phyloP scores from a whole-genome alignment of 2,113 vertebrate species.

The Zosterops pallidus region DNA sequence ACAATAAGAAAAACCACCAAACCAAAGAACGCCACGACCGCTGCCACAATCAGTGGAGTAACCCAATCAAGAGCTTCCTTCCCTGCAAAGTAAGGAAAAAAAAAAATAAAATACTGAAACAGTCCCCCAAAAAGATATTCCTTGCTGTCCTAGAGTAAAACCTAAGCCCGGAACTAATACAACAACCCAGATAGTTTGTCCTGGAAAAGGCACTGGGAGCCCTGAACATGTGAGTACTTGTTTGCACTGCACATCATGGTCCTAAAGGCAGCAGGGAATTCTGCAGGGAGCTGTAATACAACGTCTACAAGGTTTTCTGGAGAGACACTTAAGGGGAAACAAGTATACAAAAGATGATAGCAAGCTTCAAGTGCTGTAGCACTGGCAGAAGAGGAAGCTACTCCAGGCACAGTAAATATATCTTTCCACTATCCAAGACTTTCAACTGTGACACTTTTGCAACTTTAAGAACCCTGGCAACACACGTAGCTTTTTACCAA shows the following conservation, averaged over 20 bases:
- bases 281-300: background rate
- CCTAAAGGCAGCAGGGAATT: background rate
- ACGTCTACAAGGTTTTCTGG: background rate
- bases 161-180: background rate
- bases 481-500: accelerated
- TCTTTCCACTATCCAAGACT: accelerated
- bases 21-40: accelerated
- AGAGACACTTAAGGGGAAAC: background rate
- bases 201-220: background rate
- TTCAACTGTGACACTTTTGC: accelerated
- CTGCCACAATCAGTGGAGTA: accelerated
- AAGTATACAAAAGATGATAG: accelerated
- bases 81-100: background rate
- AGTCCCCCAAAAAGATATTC: background rate
- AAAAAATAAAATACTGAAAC: background rate
- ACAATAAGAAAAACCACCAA: background rate
- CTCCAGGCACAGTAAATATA: background rate
- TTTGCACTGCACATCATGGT: background rate
- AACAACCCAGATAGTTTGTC: background rate
- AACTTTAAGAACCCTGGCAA: background rate
- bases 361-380: background rate
- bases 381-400: background rate
- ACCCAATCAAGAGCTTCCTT: background rate
- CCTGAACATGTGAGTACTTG: accelerated
- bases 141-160: background rate